A percentile compares a stretch with the other conserved stretches of the same genome.
Evolutionary conservation across 2,888 invertebrate species (phyloP).

Genomic region (Pristionchus exspectatus): DNA sequence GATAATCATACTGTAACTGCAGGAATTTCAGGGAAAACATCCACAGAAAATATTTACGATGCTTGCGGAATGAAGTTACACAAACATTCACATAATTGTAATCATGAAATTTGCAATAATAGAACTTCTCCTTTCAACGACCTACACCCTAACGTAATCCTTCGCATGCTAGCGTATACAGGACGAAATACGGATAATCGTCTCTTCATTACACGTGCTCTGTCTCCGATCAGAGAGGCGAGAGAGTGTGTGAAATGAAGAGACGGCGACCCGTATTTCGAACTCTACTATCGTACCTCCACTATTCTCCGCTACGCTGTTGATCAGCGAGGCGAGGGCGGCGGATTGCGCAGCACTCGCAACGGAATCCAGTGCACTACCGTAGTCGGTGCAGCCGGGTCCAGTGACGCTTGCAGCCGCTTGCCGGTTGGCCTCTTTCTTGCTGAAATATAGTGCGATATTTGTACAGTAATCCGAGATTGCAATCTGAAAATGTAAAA

Average conservation of each 20-base stretch:
- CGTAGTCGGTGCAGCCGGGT: not conserved
- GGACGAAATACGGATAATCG: too few relatives aligned
- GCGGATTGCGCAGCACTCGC: slow-evolving; percentile 25
- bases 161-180: too few relatives aligned
- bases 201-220: too few relatives aligned
- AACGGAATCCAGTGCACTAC: not conserved
- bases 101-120: too few relatives aligned
- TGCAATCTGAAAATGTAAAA: too few relatives aligned
- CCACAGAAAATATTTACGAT: too few relatives aligned
- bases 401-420: not conserved
- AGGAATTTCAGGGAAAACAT: not conserved
- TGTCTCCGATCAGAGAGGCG: too few relatives aligned
- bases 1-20: not conserved
- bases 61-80: too few relatives aligned
- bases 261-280: too few relatives aligned
- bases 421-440: slow-evolving; percentile 7
- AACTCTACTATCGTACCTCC: slow-evolving; percentile 11
- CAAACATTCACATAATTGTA: too few relatives aligned
- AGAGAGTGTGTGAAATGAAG: too few relatives aligned
- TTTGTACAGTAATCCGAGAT: not conserved
- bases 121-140: too few relatives aligned
- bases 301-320: slow-evolving; percentile 32
- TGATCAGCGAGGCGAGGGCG: slow-evolving; percentile 32
- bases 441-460: slow-evolving; percentile 5
- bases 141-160: not conserved